A percentile compares a stretch with the other conserved stretches of the same genome.
phyloP scores from a whole-genome alignment of 2,888 invertebrate species.

The Rhingia rostrata region DNA sequence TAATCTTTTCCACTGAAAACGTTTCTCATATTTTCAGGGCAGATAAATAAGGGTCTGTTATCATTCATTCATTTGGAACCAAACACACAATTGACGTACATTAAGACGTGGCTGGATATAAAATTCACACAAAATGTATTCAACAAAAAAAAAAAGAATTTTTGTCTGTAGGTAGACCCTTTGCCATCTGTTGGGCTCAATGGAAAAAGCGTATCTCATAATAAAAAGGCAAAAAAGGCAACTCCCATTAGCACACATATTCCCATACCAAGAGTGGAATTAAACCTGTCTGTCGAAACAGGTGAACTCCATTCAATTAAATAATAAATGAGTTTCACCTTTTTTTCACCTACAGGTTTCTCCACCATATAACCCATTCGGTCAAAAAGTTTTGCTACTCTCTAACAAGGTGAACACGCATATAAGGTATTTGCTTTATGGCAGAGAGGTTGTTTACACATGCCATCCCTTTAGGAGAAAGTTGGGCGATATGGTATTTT shows the following conservation, averaged over 20 bases:
- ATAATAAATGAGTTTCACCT: conserved; percentile 69
- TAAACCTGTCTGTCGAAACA: conserved; percentile 39
- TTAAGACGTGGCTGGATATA: conserved; percentile 58
- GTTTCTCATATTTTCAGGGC: conserved; percentile 53
- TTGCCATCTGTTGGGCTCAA: conserved; percentile 41
- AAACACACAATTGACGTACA: conserved; percentile 36
- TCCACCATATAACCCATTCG: conserved; percentile 34
- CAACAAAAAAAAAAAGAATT: neutral
- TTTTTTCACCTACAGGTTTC: conserved; percentile 5
- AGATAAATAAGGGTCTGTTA: conserved; percentile 53
- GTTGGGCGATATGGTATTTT: conserved; percentile 35
- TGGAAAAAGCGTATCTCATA: conserved; percentile 48
- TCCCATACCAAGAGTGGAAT: conserved; percentile 1
- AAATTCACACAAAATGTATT: conserved; percentile 13
- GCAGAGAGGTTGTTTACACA: conserved; percentile 29
- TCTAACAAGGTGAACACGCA: conserved; percentile 7
- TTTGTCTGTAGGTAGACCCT: conserved; percentile 8
- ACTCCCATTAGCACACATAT: conserved; percentile 51
- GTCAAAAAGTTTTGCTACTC: conserved; percentile 52
- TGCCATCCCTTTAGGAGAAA: conserved; percentile 34
- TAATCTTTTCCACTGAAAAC: conserved; percentile 32
- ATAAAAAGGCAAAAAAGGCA: conserved; percentile 28
- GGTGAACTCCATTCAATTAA: conserved; percentile 64
- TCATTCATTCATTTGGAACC: conserved; percentile 20
- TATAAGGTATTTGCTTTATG: conserved; percentile 8